Percentiles rank a stretch among this genome's conserved stretches.
Conservation (phyloP, 2,888 invertebrate genomes). For the Augochlorella aurata region DNA sequence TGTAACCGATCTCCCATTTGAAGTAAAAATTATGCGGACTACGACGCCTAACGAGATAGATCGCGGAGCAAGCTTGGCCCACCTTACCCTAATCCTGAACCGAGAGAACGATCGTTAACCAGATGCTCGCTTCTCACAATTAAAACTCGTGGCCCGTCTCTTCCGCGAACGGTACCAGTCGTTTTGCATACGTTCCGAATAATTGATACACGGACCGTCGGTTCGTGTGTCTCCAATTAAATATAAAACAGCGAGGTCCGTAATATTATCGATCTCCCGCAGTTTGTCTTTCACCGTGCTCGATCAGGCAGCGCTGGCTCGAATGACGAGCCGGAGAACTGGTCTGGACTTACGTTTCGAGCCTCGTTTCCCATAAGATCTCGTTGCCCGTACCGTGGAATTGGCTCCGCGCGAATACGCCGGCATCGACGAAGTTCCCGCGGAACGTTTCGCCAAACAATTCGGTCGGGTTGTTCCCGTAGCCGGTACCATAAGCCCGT, state of each 20-base stretch:
- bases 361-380: background rate
- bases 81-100: background rate
- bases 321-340: background rate
- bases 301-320: background rate
- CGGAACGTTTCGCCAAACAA: conserved; percentile 1
- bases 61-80: background rate
- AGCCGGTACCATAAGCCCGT: conserved; percentile 12
- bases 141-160: background rate
- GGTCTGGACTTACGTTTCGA: background rate
- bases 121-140: background rate
- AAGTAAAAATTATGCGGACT: too few species aligned
- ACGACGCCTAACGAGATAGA: background rate
- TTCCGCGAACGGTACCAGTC: background rate
- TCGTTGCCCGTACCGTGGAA: background rate
- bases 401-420: background rate
- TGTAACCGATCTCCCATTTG: too few species aligned
- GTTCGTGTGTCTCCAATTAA: background rate
- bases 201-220: background rate
- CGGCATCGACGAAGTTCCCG: conserved; percentile 4
- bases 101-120: background rate
- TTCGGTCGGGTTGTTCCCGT: background rate
- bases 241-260: background rate
- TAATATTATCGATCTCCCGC: background rate
- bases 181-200: background rate
- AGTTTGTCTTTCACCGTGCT: background rate